Percentiles rank a stretch among this genome's conserved stretches.
These are phyloP conservation scores for Sceliomorpha sp. DNA, from an alignment of 2,888 invertebrate species.

Conservation along the genomic window DNA sequence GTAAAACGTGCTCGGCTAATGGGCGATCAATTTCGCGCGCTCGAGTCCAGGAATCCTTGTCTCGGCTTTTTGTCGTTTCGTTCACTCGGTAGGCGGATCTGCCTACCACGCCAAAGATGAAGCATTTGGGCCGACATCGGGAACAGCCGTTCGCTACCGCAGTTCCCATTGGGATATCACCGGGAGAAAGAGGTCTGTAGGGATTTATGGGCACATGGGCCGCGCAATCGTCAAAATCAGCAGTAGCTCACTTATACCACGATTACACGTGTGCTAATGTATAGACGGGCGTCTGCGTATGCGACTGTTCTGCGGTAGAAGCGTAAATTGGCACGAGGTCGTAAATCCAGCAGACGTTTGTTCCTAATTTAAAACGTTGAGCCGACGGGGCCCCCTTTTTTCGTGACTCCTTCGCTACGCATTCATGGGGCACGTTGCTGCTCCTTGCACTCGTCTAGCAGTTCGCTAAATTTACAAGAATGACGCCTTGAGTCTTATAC, in stretches of 20 bases:
- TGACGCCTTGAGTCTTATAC: constrained; percentile 18
- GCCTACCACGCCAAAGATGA: constrained; percentile 38
- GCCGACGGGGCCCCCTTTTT: constrained; percentile 29
- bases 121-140: constrained; percentile 29
- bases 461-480: constrained; percentile 38
- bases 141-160: constrained; percentile 15
- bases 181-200: constrained; percentile 16
- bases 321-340: constrained; percentile 63
- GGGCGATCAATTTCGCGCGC: constrained; percentile 59
- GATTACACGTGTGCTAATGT: constrained; percentile 32
- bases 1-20: constrained; percentile 50
- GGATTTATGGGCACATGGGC: constrained; percentile 49
- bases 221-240: constrained; percentile 54
- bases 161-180: not conserved
- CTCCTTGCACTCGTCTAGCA: no score
- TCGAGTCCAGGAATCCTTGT: constrained; percentile 43
- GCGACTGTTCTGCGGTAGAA: constrained; percentile 46
- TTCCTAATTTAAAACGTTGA: constrained; percentile 71
- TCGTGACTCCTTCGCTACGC: constrained; percentile 15
- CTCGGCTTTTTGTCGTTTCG: constrained; percentile 42
- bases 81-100: constrained; percentile 48
- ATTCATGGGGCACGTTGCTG: not conserved
- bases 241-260: constrained; percentile 40
- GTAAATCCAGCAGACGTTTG: constrained; percentile 70
- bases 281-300: constrained; percentile 19